Base-by-base conservation (phyloP, 2,797 vertebrate species). In the Melanotaenia parkinsoni region DNA sequence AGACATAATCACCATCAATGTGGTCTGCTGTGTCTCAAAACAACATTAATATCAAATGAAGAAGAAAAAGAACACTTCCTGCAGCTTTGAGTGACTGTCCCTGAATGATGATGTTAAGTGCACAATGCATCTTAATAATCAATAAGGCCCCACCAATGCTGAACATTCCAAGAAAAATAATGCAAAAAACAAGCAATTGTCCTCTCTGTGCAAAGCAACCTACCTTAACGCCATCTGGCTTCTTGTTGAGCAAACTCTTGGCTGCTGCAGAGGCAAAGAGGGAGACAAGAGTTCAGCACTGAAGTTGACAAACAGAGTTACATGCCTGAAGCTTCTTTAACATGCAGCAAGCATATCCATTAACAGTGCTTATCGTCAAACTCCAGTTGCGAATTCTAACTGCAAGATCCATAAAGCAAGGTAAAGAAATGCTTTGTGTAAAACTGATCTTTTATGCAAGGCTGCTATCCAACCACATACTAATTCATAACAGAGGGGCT, bases 191-290 rank as follows among this genome's bases (percentile, higher is more conserved):
- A 80, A 59, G 56, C 28, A 32, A 26, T 60, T 61, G 60, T 67
- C 58, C 53, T 68, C 51, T 51, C 43, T 58, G 58, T 75, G 45
- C 66, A 84, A 64, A 74, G 83, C 67, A 58, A 92, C 97, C 92
- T 95, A 99, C 98, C 97, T 99, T 99, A 63, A 99, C 97, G 54
- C 95, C 97, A 37, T 98, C 97, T 1, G 95, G 0, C 85, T 99
- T 99, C 95, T 99, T 95, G 88, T 95, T 99, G 93, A 98, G 93
- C 91, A 99, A 95, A 95, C 97, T 98, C 89, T 98, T 98, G 88
- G 97, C 98, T 97, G 97, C 98, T 99, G 96, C 85, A 92, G 93
- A 90, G 30, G 65, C 92, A 68, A 79, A 88, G 28, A 88, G 40
- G 78, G 26, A 79, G 63, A 69, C 57, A 45, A 58, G 26, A 80